Percentiles rank a stretch among this genome's conserved stretches.
Conservation (phyloP, 2,797 vertebrate genomes). For the Thunnus albacares region DNA sequence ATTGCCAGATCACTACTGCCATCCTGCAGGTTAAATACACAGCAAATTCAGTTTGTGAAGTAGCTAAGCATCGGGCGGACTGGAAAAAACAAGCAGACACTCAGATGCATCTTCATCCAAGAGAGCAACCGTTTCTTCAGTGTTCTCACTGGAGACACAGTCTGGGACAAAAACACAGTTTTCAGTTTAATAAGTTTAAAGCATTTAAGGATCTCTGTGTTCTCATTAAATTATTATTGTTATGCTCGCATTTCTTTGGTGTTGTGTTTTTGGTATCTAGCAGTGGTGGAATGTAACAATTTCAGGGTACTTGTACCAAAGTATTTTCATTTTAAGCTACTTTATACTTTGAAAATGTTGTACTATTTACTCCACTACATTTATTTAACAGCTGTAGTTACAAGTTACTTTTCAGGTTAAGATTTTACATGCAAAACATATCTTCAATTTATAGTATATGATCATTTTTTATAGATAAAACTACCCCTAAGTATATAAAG, state of each 20-base stretch:
- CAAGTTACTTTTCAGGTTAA: too few relatives aligned
- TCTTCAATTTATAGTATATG: not conserved
- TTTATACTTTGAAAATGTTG: not conserved
- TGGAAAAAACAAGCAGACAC: not conserved
- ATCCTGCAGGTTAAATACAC: conserved; percentile 16
- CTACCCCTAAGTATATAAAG: not conserved
- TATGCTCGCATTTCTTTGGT: not conserved
- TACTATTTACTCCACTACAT: too few relatives aligned
- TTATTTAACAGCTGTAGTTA: too few relatives aligned
- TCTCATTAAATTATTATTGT: not conserved
- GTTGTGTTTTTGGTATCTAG: conserved; percentile 5
- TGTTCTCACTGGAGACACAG: not conserved
- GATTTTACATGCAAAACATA: not conserved
- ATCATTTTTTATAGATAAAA: not conserved
- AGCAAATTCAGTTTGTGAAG: conserved; percentile 10
- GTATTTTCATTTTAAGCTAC: not conserved
- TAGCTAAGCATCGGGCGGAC: not conserved
- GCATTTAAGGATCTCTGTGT: not conserved
- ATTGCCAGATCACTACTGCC: conserved; percentile 45
- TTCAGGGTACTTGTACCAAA: not conserved
- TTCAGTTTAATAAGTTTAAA: not conserved
- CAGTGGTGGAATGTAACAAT: not conserved
- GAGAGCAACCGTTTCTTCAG: not conserved
- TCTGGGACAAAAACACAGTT: not conserved
- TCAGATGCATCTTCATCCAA: too few relatives aligned